Evolutionary conservation across 1,140 invertebrate species (phyloP).

Genomic region (Proales similis): DNA sequence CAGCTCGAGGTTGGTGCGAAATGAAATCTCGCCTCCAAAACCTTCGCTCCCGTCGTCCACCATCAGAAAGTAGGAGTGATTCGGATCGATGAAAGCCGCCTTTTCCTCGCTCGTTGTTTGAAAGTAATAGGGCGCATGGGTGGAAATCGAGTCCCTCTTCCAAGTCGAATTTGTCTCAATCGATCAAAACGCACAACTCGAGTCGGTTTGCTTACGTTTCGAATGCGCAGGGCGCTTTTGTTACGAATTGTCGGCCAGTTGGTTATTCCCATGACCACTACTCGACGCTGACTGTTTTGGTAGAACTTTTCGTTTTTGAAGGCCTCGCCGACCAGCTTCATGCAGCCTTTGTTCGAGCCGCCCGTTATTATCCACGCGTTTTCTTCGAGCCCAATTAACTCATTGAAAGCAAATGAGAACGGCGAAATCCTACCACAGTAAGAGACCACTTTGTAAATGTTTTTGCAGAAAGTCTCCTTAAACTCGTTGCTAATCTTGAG

Average conservation of each 20-base stretch:
- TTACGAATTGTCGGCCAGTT: slow-evolving; percentile 19
- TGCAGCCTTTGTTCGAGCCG: slow-evolving; percentile 14
- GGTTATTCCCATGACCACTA: slow-evolving; percentile 26
- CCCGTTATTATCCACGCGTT: slow-evolving; percentile 35
- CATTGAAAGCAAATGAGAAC: background rate
- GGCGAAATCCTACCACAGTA: slow-evolving; percentile 44
- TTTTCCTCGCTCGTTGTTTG: slow-evolving; percentile 11
- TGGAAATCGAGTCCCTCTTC: background rate
- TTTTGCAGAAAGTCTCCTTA: slow-evolving; percentile 49
- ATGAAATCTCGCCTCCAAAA: slow-evolving; percentile 38
- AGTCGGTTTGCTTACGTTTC: slow-evolving; percentile 39
- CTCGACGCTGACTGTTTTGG: slow-evolving; percentile 8
- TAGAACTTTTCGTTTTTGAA: slow-evolving; percentile 40
- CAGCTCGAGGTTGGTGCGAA: slow-evolving; percentile 16
- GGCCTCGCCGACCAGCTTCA: slow-evolving; percentile 30
- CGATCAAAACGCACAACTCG: slow-evolving; percentile 47
- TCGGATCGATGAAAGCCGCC: slow-evolving; percentile 50
- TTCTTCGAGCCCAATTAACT: background rate
- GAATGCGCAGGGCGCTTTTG: background rate
- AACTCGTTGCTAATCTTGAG: slow-evolving; percentile 50
- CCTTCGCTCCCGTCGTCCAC: slow-evolving; percentile 50
- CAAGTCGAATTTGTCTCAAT: background rate
- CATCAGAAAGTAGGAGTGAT: slow-evolving; percentile 56
- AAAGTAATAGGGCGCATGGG: slow-evolving; percentile 10
- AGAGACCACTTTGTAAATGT: slow-evolving; percentile 50